A percentile compares a stretch with the other conserved stretches of the same genome.
Conservation (phyloP, 2,888 invertebrate species). For the Trissonchulus latispiculum region DNA sequence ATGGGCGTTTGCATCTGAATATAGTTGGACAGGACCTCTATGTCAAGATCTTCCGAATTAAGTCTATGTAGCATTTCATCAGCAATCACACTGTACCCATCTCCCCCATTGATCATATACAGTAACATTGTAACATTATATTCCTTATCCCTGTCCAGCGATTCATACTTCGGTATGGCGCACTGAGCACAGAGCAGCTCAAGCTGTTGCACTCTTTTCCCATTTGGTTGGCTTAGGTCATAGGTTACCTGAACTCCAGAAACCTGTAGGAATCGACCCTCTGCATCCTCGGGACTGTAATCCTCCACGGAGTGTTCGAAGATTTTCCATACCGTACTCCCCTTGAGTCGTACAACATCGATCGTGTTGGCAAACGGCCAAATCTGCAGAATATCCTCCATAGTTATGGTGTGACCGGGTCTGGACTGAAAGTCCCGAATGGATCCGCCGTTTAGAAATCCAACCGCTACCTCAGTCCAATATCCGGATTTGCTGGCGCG, state of each 20-base stretch:
- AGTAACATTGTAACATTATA: constrained; percentile 1
- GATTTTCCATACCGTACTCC: constrained; percentile 55
- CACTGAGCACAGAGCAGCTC: constrained; percentile 62
- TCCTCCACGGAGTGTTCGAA: constrained; percentile 59
- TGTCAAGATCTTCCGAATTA: background rate
- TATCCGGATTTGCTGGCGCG: constrained; percentile 27
- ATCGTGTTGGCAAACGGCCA: constrained; percentile 67
- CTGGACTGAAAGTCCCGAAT: constrained; percentile 53
- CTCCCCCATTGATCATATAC: background rate
- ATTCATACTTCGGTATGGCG: constrained; percentile 53
- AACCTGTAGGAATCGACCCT: constrained; percentile 69
- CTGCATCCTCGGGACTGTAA: constrained; percentile 48
- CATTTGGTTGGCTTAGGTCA: constrained; percentile 55
- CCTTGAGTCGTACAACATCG: constrained; percentile 58
- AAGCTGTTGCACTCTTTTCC: constrained; percentile 57
- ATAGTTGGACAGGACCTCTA: background rate
- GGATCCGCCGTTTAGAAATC: constrained; percentile 64
- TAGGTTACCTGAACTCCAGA: constrained; percentile 53
- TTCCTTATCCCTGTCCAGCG: constrained; percentile 45
- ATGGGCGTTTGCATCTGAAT: background rate
- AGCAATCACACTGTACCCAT: background rate
- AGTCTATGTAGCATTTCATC: background rate
- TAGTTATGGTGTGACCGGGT: background rate
- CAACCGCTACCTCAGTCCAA: constrained; percentile 70
- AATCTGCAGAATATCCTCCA: constrained; percentile 61